phyloP scores from a whole-genome alignment of 2,888 invertebrate genomes.

The Dolomedes plantarius region DNA sequence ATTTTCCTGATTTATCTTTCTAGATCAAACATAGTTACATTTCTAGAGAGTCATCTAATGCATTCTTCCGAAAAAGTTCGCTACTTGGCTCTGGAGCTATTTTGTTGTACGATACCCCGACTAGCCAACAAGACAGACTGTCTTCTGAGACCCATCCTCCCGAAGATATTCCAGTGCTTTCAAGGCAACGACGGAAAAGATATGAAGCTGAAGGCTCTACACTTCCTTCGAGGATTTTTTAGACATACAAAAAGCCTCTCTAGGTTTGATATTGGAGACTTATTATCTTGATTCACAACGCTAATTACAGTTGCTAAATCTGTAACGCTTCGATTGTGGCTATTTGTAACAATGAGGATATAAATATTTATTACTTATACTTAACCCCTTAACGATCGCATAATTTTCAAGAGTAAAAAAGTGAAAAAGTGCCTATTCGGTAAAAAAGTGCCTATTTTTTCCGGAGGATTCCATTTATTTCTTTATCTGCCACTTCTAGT shows the following conservation, averaged over 20 bases:
- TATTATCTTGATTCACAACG: too few species aligned
- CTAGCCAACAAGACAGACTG: slow-evolving; percentile 27
- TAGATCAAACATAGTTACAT: slow-evolving; percentile 28
- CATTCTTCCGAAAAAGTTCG: slow-evolving; percentile 24
- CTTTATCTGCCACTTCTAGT: too few species aligned
- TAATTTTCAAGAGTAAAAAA: too few species aligned
- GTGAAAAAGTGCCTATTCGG: too few species aligned
- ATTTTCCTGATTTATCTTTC: too few species aligned
- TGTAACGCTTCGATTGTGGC: too few species aligned
- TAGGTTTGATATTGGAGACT: slow-evolving; percentile 25
- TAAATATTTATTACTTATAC: too few species aligned
- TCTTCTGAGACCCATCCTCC: slow-evolving; percentile 16
- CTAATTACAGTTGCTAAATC: too few species aligned
- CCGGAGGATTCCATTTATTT: too few species aligned
- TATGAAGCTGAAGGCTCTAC: slow-evolving; percentile 27
- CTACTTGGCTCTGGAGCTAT: slow-evolving; percentile 26
- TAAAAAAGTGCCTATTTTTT: too few species aligned
- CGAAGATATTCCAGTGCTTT: background rate
- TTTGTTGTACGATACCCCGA: slow-evolving; percentile 31
- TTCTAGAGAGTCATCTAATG: slow-evolving; percentile 15
- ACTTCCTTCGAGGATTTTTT: slow-evolving; percentile 25
- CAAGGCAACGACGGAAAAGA: background rate
- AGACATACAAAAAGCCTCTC: slow-evolving; percentile 10
- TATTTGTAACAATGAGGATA: too few species aligned
- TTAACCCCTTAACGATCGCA: too few species aligned